Percentiles rank a stretch among this genome's conserved stretches.
phyloP scores from a whole-genome alignment of 1,140 invertebrate genomes.

The Sitophilus oryzae region DNA sequence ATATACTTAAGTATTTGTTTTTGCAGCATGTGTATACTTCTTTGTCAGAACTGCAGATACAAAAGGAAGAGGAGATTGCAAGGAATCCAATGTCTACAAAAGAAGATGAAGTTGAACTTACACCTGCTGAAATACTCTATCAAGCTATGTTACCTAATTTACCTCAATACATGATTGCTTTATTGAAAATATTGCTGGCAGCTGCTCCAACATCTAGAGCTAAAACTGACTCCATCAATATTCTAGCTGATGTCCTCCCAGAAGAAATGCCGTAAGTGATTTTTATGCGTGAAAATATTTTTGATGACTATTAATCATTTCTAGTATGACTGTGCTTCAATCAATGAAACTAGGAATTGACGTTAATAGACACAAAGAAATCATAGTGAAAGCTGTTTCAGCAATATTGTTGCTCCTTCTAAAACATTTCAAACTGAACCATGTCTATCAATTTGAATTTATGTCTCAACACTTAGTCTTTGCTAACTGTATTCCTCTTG shows the following conservation, averaged over 20 bases:
- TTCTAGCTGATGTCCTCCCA: constrained; percentile 93
- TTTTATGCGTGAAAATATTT: constrained; percentile 8
- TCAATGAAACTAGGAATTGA: constrained; percentile 96
- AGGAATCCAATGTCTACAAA: constrained; percentile 64
- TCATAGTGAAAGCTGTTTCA: constrained; percentile 97
- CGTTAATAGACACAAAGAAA: constrained; percentile 97
- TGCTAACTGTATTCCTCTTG: constrained; percentile 97
- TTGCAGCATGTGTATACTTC: constrained; percentile 72
- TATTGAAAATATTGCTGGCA: constrained; percentile 94
- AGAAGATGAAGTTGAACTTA: constrained; percentile 59
- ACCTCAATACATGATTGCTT: constrained; percentile 94
- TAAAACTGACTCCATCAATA: constrained; percentile 97
- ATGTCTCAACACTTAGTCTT: constrained; percentile 98
- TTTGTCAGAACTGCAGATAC: constrained; percentile 74
- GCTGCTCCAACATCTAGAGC: constrained; percentile 96
- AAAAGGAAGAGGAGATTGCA: constrained; percentile 76
- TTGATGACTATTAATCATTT: constrained; percentile 25
- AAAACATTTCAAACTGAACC: constrained; percentile 99
- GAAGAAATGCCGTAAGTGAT: constrained; percentile 80
- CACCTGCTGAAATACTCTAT: constrained; percentile 83
- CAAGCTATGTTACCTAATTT: constrained; percentile 87
- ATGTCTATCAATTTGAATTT: constrained; percentile 99
- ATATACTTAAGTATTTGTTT: background rate
- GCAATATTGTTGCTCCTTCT: constrained; percentile 87
- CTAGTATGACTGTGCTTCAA: constrained; percentile 82